Base-by-base conservation (phyloP, 2,113 vertebrate species). In the Pimephales promelas region DNA sequence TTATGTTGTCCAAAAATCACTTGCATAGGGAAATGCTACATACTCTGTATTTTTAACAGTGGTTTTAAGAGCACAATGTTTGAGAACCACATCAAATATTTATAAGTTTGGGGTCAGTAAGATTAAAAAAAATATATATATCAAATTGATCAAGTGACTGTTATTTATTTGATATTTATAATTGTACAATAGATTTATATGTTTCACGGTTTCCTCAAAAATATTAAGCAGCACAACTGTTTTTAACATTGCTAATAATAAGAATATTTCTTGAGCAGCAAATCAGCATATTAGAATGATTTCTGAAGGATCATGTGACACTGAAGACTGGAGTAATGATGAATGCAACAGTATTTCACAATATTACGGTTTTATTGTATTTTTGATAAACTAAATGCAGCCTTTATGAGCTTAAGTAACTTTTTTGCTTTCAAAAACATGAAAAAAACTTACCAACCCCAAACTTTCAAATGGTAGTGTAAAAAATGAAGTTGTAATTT, bases 1-100 rank as follows among this genome's bases (percentile, higher is more conserved):
- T 18, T 28, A 66, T 31, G 45, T 14, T 52, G 54, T 14, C 10
- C 36, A 66, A 49, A 43, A 59, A 75, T 64, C 43, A 57, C 47
- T 26, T 20, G 56, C 66, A 54, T 56, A 62, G 54, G 8, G n/a
- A 68, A 82, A 82, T 84, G 61, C 28, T 18, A 64, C 16, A 31
- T 4, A 66, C 5, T 66, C 4, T 20, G 31, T 24, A 7, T 22
- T 62, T 62, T 62, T 43, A 47, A 79, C 56, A 31, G 36, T 28
- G n/a, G 76, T 79, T 10, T 47, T 20, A 74, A 22, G 7, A 54
- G 49, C 49, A 18, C 0, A 73, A 73, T 34, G 20, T 36, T 36
- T 36, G 4, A 70, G 22, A 68, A 68, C 13, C 24, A 49, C n/a
- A 31, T 52, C 2, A 0, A 20, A 0, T 10, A 20, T 16, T 28